A percentile compares a stretch with the other conserved stretches of the same genome.
Conservation (phyloP, 2,113 vertebrate species). For the Picathartes gymnocephalus region DNA sequence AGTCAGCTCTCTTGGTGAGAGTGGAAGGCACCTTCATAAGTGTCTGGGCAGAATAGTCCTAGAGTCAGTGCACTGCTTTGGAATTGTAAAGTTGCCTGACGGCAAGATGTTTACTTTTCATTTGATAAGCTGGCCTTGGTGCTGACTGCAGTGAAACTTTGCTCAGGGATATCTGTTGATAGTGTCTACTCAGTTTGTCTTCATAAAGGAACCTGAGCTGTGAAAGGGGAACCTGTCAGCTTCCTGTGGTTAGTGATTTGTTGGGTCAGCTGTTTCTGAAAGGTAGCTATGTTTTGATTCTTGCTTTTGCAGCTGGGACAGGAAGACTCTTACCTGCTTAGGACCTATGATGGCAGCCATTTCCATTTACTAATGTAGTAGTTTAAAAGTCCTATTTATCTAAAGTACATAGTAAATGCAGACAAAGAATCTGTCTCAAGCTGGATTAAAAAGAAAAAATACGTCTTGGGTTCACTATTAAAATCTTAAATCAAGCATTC, state of each 20-base stretch:
- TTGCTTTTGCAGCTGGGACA: not conserved
- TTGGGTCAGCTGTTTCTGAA: not conserved
- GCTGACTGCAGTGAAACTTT: not conserved
- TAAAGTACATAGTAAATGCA: not conserved
- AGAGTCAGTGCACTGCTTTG: not conserved
- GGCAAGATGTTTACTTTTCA: not conserved
- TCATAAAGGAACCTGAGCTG: not conserved
- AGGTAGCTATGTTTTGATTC: not conserved
- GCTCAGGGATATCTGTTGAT: not conserved
- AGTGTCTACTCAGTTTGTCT: not conserved
- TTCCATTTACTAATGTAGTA: not conserved
- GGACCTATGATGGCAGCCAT: not conserved
- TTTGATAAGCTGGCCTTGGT: not conserved
- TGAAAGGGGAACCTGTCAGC: not conserved
- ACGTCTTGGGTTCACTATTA: not conserved
- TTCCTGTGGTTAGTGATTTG: not conserved
- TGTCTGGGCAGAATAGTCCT: not conserved
- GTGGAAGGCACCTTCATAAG: not conserved
- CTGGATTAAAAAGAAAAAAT: not conserved
- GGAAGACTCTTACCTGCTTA: not conserved
- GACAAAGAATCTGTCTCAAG: not conserved
- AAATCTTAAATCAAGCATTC: not conserved
- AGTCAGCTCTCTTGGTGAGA: accelerated
- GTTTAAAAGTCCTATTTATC: not conserved
- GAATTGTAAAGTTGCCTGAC: not conserved